Percentiles rank a stretch among this genome's conserved stretches.
Conservation (phyloP, 2,797 vertebrate species). For the Tenualosa thibaudeaui region DNA sequence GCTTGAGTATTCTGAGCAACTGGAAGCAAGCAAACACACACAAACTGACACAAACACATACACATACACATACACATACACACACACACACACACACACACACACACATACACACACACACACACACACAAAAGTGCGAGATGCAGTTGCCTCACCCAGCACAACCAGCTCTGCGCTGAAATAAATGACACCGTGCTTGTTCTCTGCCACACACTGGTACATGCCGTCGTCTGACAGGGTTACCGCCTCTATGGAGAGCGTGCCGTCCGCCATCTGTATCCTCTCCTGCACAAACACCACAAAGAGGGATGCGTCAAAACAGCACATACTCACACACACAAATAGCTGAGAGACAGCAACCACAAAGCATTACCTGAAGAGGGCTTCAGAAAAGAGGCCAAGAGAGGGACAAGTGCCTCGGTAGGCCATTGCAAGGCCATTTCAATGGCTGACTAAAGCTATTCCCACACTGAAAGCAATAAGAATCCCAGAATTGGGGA, state of each 20-base stretch:
- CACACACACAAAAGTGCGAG: background rate
- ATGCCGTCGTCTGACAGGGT: slow-evolving; percentile 90
- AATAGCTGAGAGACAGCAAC: slow-evolving; percentile 24
- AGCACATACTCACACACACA: slow-evolving; percentile 45
- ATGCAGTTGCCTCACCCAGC: slow-evolving; percentile 81
- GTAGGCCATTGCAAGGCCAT: background rate
- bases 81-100: background rate
- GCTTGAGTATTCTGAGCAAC: too few relatives aligned
- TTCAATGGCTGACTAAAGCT: background rate
- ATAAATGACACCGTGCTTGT: slow-evolving; percentile 91
- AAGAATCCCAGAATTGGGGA: background rate
- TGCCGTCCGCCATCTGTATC: slow-evolving; percentile 89
- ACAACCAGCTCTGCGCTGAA: slow-evolving; percentile 91
- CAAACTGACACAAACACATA: too few relatives aligned
- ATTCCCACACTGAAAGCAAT: background rate
- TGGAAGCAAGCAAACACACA: too few relatives aligned
- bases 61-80: background rate
- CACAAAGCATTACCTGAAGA: background rate
- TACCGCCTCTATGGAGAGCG: slow-evolving; percentile 83
- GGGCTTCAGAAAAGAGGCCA: background rate
- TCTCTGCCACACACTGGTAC: slow-evolving; percentile 96
- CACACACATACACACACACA: background rate
- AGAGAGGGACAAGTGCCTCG: background rate
- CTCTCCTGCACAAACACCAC: slow-evolving; percentile 78
- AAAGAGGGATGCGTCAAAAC: slow-evolving; percentile 40